Evolutionary conservation across 2,113 vertebrate species (phyloP), one percentile per base, ranked within the genome.

Genomic region (Callospermophilus lateralis): DNA sequence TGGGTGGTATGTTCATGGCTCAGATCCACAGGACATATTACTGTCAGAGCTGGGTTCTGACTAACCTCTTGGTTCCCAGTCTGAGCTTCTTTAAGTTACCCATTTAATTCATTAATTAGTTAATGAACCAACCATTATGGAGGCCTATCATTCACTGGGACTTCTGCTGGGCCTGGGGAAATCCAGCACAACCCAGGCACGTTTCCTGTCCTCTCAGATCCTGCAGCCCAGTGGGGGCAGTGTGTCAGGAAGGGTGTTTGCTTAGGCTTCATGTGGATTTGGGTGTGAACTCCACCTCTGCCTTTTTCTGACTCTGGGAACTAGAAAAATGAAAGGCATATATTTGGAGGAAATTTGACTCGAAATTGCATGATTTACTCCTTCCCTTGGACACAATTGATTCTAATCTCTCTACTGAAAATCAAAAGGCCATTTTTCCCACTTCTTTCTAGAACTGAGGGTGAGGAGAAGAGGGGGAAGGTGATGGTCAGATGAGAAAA

Each of bases 11-110:
- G 12, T n/a, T 9, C 28, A 37, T 88, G 81, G 48, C 48, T 51
- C 48, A 51, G 48, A 51, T 51, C 48, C 12, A 13, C 12, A 2
- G 10, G 48, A 51, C 48, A 51, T 51, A 51, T 51, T 51, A 51
- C 48, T 51, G 48, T 51, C 3, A 51, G 48, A 51, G 67, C 53
- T 89, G 39, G 53, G 65, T 94, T 94, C 79, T 84, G 70, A 58
- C 7, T 86, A 84, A 70, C 51, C 30, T 79, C 53, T 87, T 84
- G 90, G 70, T 77, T 92, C 16, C 58, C 17, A 78, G 34, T 39
- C 37, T 53, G 72, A 81, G 90, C 32, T n/a, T 76, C 39, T 94
- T 95, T 93, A 96, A 89, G 90, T 72, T 51, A 37, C 15, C 53
- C 68, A 85, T 65, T 78, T 45, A 84, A 42, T 78, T 88, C 63